Evolutionary conservation across 2,113 vertebrate species (phyloP).

Genomic region (Xyliphius kryptos): DNA sequence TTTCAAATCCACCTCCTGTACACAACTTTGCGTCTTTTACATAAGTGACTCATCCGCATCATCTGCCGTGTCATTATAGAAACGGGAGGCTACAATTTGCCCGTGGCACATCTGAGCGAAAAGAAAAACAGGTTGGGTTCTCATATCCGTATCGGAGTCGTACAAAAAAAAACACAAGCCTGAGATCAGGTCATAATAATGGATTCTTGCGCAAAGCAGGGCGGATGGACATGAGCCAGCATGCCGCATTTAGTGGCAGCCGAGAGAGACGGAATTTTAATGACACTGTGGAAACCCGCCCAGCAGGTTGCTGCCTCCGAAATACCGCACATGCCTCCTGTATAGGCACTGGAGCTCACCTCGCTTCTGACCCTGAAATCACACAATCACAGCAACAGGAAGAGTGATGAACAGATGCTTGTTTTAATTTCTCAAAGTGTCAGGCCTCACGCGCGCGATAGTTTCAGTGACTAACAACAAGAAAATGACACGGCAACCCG

Average conservation of each 20-base stretch:
- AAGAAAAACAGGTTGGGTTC: background rate
- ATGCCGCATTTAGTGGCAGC: conserved; percentile 32
- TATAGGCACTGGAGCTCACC: background rate
- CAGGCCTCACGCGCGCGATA: too few relatives aligned
- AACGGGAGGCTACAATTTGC: conserved; percentile 9
- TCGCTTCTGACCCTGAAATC: background rate
- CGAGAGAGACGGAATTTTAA: conserved; percentile 61
- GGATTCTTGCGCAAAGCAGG: conserved; percentile 22
- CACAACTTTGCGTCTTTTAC: conserved; percentile 13
- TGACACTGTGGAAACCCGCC: conserved; percentile 59
- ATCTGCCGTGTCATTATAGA: conserved; percentile 5
- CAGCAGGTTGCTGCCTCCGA: conserved; percentile 54
- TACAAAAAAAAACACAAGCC: conserved; percentile 20
- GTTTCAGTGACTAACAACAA: background rate
- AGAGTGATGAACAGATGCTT: background rate
- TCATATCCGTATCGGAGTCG: background rate
- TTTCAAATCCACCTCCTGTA: conserved; percentile 17
- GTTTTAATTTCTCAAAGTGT: background rate
- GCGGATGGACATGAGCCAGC: conserved; percentile 31
- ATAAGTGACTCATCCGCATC: conserved; percentile 16
- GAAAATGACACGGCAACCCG: too few relatives aligned
- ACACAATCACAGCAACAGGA: background rate
- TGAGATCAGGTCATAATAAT: conserved; percentile 17
- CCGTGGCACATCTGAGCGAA: background rate
- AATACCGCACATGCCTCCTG: conserved; percentile 56